These are phyloP conservation scores for Cataglyphis hispanica DNA, from an alignment of 1,140 invertebrate genomes.

Conservation along the genomic window DNA sequence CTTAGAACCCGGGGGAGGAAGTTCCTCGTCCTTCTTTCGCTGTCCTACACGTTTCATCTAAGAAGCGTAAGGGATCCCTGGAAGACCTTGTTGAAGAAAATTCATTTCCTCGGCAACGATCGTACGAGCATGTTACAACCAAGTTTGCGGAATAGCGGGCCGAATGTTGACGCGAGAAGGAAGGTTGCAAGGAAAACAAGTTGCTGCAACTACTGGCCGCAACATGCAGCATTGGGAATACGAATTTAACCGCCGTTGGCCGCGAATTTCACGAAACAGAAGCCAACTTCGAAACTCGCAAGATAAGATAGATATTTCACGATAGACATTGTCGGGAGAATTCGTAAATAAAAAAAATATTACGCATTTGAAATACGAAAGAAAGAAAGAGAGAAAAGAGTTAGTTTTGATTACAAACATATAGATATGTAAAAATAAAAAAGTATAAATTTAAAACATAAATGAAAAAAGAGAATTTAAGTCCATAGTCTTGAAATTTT, in stretches of 20 bases:
- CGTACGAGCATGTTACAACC: slow-evolving; percentile 52
- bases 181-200: slow-evolving; percentile 54
- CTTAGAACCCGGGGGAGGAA: background rate
- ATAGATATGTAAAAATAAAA: background rate
- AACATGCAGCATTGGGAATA: slow-evolving; percentile 43
- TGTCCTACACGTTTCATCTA: slow-evolving; percentile 22
- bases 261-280: slow-evolving; percentile 40
- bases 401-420: background rate
- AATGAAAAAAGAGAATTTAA: too few relatives aligned
- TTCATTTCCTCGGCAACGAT: slow-evolving; percentile 64
- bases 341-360: slow-evolving; percentile 8
- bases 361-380: background rate
- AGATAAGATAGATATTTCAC: slow-evolving; percentile 24
- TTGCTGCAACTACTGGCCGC: slow-evolving; percentile 31
- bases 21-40: too few relatives aligned
- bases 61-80: slow-evolving; percentile 25
- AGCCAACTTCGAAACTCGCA: slow-evolving; percentile 30
- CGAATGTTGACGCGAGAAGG: slow-evolving; percentile 1
- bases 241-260: slow-evolving; percentile 53
- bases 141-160: slow-evolving; percentile 42
- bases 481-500: background rate
- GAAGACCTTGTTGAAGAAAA: slow-evolving; percentile 54
- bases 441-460: background rate
- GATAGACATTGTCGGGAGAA: background rate
- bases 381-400: background rate